These are phyloP conservation scores for Apis laboriosa DNA, from an alignment of 1,140 invertebrate genomes.

Conservation along the genomic window DNA sequence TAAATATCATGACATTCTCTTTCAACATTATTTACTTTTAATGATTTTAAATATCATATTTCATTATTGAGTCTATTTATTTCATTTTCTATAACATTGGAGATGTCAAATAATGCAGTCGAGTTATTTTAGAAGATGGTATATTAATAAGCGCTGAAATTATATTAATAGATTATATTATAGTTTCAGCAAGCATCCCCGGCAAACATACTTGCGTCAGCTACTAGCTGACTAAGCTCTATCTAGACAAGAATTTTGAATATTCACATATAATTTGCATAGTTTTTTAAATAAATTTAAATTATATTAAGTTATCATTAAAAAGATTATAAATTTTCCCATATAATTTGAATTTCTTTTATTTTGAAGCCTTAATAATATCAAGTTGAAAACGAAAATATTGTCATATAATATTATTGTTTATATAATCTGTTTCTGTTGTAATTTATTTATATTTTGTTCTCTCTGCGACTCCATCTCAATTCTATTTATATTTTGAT, in stretches of 20 bases:
- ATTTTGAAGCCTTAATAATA: conserved; percentile 42
- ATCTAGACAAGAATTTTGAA: too few species aligned
- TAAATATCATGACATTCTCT: conserved; percentile 20
- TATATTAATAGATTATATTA: too few species aligned
- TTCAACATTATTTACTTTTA: conserved; percentile 62
- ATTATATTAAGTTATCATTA: conserved; percentile 69
- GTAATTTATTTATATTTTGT: conserved; percentile 66
- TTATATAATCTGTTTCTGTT: conserved; percentile 50
- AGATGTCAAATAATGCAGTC: too few species aligned
- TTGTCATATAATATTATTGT: conserved; percentile 23
- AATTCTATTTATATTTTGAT: conserved; percentile 71
- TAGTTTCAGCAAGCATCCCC: too few species aligned
- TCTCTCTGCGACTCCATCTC: conserved; percentile 45
- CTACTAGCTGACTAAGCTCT: too few species aligned
- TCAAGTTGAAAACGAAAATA: conserved; percentile 49
- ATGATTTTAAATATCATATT: conserved; percentile 52
- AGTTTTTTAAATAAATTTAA: conserved; percentile 70
- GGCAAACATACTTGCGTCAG: too few species aligned
- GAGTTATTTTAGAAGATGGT: too few species aligned
- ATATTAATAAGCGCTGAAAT: too few species aligned
- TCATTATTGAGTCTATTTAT: conserved; percentile 58
- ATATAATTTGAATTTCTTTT: conserved; percentile 27
- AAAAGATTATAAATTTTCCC: conserved; percentile 71
- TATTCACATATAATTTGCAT: too few species aligned
- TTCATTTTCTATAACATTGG: conserved; percentile 38